phyloP scores from a whole-genome alignment of 1,140 invertebrate genomes.

The Zaprionus ghesquierei region DNA sequence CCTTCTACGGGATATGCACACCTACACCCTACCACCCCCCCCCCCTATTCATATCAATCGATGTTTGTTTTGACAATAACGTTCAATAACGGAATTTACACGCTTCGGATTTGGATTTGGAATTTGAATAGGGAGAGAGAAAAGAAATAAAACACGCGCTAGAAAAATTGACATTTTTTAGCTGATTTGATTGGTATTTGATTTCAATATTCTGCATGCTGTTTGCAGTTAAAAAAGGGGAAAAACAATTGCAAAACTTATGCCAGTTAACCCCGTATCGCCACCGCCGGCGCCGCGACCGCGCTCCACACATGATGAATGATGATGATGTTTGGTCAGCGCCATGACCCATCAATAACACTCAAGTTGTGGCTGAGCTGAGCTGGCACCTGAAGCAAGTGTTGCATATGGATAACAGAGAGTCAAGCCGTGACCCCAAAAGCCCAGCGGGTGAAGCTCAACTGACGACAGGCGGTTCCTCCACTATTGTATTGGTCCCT shows the following conservation, averaged over 20 bases:
- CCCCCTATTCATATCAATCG: neutral
- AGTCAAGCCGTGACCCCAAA: conserved; percentile 22
- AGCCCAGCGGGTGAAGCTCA: neutral
- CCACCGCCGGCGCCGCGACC: neutral
- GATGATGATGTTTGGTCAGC: conserved; percentile 37
- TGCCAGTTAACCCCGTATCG: no score
- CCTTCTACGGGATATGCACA: neutral
- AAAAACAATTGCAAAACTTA: neutral
- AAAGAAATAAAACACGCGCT: neutral
- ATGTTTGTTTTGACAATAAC: conserved; percentile 47
- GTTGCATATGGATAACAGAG: conserved; percentile 37
- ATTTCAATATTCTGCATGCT: conserved; percentile 24
- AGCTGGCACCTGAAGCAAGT: conserved; percentile 2
- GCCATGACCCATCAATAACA: conserved; percentile 36
- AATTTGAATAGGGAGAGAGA: neutral
- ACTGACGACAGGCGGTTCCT: neutral
- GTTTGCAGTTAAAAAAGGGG: conserved; percentile 1
- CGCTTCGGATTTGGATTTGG: conserved; percentile 21
- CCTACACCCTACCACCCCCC: neutral
- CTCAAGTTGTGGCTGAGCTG: conserved; percentile 9
- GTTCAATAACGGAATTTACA: conserved; percentile 56
- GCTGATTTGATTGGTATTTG: conserved; percentile 55
- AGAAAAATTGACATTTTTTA: conserved; percentile 11
- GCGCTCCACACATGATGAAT: conserved; percentile 20
- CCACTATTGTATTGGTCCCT: neutral